Evolutionary conservation across 1,140 invertebrate genomes (phyloP).

Genomic region (Cydia amplana): DNA sequence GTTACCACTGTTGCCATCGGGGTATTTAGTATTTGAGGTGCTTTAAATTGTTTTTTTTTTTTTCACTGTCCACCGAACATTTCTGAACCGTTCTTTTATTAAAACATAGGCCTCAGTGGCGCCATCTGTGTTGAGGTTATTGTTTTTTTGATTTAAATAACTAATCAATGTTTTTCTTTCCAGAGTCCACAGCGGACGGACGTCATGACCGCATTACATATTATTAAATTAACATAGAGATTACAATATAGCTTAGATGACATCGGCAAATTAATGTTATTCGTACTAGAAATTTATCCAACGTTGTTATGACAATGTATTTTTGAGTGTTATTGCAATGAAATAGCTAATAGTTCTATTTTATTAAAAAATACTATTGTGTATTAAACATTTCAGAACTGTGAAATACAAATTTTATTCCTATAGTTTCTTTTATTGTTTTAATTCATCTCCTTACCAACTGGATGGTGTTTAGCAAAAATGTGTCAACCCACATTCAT

Average conservation of each 20-base stretch:
- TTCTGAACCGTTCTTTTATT: too few species aligned
- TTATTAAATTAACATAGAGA: constrained; percentile 41
- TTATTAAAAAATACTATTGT: constrained; percentile 72
- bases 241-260: constrained; percentile 38
- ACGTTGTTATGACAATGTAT: constrained; percentile 67
- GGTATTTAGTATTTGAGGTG: too few species aligned
- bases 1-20: too few species aligned
- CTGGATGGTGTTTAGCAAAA: too few species aligned
- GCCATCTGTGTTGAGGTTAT: too few species aligned
- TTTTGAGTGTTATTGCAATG: constrained; percentile 73
- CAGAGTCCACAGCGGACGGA: constrained; percentile 6
- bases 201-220: constrained; percentile 21
- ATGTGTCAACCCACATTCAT: too few species aligned
- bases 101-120: too few species aligned
- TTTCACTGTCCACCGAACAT: too few species aligned
- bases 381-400: constrained; percentile 70
- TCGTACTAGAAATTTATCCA: constrained; percentile 50
- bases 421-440: constrained; percentile 63
- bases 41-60: too few species aligned
- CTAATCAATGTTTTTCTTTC: constrained; percentile 11
- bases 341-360: constrained; percentile 71
- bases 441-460: constrained; percentile 43
- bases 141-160: too few species aligned
- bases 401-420: constrained; percentile 77
- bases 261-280: constrained; percentile 45